Evolutionary conservation across 37 sponge, comb jelly and placozoan species (phyloP).

Genomic region (Beroe ovata): DNA sequence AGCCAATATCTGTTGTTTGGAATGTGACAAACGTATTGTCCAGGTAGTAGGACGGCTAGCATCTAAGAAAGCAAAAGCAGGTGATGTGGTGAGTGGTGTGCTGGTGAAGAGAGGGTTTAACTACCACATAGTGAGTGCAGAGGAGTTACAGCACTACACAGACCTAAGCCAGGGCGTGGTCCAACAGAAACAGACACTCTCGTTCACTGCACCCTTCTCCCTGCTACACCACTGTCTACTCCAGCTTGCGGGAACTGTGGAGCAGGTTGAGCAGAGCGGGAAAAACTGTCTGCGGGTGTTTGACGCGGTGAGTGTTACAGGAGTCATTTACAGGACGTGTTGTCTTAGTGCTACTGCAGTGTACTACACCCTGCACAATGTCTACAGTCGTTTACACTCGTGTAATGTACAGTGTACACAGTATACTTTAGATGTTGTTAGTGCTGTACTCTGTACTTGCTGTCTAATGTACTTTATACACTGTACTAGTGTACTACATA

Average conservation of each 20-base stretch:
- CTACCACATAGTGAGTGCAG: constrained; percentile 89
- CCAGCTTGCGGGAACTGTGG: constrained; percentile 75
- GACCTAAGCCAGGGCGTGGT: constrained; percentile 81
- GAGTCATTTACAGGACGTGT: not conserved
- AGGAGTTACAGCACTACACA: constrained; percentile 89
- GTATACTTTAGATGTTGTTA: too few relatives aligned
- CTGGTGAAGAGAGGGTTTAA: constrained; percentile 94
- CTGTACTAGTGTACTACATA: too few relatives aligned
- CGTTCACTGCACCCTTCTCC: constrained; percentile 75
- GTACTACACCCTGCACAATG: too few relatives aligned
- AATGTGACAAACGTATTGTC: too few relatives aligned
- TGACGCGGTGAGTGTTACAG: constrained; percentile 9
- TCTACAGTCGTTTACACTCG: too few relatives aligned
- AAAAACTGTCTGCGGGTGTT: constrained; percentile 38
- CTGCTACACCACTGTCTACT: constrained; percentile 73
- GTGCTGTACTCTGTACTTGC: too few relatives aligned
- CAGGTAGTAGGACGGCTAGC: constrained; percentile 92
- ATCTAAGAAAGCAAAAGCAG: constrained; percentile 71
- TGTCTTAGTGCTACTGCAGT: too few relatives aligned
- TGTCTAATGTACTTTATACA: too few relatives aligned
- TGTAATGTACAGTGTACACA: too few relatives aligned
- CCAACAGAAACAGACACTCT: constrained; percentile 74
- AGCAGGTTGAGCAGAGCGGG: constrained; percentile 35
- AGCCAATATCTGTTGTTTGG: too few relatives aligned
- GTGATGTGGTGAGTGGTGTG: constrained; percentile 82